Evolutionary conservation across 2,797 vertebrate genomes (phyloP), one percentile per base, ranked within the genome.

Genomic region (Huso huso): DNA sequence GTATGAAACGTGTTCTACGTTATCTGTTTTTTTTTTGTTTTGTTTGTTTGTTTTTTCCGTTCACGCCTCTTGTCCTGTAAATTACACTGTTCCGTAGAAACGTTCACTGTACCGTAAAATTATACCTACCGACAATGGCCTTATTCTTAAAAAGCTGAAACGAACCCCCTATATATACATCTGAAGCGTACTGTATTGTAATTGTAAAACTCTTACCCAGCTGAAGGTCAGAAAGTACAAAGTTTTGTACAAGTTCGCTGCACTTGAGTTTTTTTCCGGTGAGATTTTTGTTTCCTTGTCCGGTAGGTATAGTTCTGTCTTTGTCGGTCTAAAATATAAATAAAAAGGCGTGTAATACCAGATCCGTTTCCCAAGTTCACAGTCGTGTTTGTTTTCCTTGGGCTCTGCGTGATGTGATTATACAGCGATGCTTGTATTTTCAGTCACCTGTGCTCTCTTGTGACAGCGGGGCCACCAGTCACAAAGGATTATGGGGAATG

Each of bases 361-460:
- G 60, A 71, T 72, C 72, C 72, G 51, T 23, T 51, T 55, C 61
- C 50, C 7, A 23, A 48, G 18, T 10, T 60, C 8, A 8, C 49
- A 55, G 70, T 76, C 66, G 68, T 73, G 55, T 80, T 82, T 87
- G 85, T 88, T 88, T 86, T 85, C 80, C 86, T 80, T 65, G 73
- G 62, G 79, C 71, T 76, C 70, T 80, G 76, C 73, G 78, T 74
- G 82, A 79, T 82, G 81, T 65, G 66, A 59, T 84, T 80, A 69
- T 18, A 18, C 69, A 67, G 72, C 72, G 86, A 82, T 74, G 81
- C 79, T 73, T 74, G 73, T 76, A 79, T 75, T 75, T 67, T 66
- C 68, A 73, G 88, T 89, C 90, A 90, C 89, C 89, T 88, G 90
- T 77, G 76, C 63, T 48, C 73, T 49, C 77, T 63, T 71, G 72